These are phyloP conservation scores for Neoniphon sammara DNA, from an alignment of 2,797 vertebrate genomes.

Conservation along the genomic window DNA sequence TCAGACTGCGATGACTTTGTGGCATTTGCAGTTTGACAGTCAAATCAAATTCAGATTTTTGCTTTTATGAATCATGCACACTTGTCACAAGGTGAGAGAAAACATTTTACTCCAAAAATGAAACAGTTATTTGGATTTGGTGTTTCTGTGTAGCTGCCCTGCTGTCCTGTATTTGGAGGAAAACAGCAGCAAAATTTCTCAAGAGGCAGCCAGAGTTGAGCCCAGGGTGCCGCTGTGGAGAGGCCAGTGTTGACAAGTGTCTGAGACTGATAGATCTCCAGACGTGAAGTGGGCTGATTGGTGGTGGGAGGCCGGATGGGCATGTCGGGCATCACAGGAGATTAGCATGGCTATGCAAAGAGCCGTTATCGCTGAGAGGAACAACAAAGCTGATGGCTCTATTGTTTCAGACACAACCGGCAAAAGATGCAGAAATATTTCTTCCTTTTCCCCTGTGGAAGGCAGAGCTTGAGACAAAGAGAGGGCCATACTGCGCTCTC, in stretches of 20 bases:
- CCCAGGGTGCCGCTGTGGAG: slow-evolving; percentile 26
- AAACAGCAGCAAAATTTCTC: slow-evolving; percentile 40
- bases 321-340: slow-evolving; percentile 51
- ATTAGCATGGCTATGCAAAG: slow-evolving; percentile 58
- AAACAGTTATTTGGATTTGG: not conserved
- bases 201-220: slow-evolving; percentile 8
- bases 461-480: slow-evolving; percentile 18
- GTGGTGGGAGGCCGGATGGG: slow-evolving; percentile 43
- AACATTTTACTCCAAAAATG: slow-evolving; percentile 2
- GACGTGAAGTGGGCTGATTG: slow-evolving; percentile 46
- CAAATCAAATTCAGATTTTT: not conserved
- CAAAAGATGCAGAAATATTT: not conserved
- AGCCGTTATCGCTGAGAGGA: slow-evolving; percentile 34
- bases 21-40: not conserved
- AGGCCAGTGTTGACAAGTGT: slow-evolving; percentile 47
- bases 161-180: slow-evolving; percentile 24
- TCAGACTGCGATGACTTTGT: not conserved
- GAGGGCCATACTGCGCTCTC: not conserved
- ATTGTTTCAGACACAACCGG: slow-evolving; percentile 47
- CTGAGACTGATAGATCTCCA: slow-evolving; percentile 64
- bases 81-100: not conserved
- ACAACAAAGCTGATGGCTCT: slow-evolving; percentile 29
- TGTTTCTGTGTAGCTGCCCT: not conserved
- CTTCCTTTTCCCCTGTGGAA: not conserved
- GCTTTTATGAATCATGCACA: not conserved